Percentiles rank a stretch among this genome's conserved stretches.
These are phyloP conservation scores for Thalassophryne amazonica DNA, from an alignment of 2,797 vertebrate genomes.

Conservation along the genomic window DNA sequence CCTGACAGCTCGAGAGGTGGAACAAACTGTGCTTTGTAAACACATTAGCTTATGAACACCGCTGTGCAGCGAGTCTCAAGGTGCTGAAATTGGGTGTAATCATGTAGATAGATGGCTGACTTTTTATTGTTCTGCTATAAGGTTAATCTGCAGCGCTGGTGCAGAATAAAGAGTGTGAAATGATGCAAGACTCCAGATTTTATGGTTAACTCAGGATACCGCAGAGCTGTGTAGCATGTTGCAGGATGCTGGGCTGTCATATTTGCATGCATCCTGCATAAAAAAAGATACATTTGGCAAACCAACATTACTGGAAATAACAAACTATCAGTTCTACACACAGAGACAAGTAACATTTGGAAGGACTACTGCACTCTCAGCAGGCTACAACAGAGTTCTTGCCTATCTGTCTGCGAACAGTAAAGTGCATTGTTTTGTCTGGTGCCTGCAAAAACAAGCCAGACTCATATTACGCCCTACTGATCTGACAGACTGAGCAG, in stretches of 20 bases:
- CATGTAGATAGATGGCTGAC: constrained; percentile 53
- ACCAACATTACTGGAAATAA: background rate
- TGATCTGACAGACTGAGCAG: constrained; percentile 64
- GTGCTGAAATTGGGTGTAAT: constrained; percentile 62
- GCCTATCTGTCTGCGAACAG: constrained; percentile 14
- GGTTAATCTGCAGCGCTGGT: constrained; percentile 39
- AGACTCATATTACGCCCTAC: constrained; percentile 51
- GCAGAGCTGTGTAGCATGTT: constrained; percentile 18
- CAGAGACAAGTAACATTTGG: background rate
- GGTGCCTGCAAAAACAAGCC: constrained; percentile 43
- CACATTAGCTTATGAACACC: constrained; percentile 51
- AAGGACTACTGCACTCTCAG: constrained; percentile 3
- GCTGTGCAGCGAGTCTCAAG: constrained; percentile 33
- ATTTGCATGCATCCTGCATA: constrained; percentile 7
- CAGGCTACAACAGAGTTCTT: background rate
- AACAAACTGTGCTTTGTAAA: constrained; percentile 66
- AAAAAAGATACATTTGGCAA: background rate
- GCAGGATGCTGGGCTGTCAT: constrained; percentile 18
- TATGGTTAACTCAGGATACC: constrained; percentile 26
- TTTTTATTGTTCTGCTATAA: constrained; percentile 54
- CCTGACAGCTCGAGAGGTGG: constrained; percentile 46
- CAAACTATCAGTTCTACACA: background rate
- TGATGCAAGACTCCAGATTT: constrained; percentile 46
- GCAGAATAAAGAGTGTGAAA: constrained; percentile 27
- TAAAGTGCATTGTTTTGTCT: constrained; percentile 41